These are phyloP conservation scores for Polypterus bichir DNA, from an alignment of 2,113 vertebrate genomes.

Conservation along the genomic window DNA sequence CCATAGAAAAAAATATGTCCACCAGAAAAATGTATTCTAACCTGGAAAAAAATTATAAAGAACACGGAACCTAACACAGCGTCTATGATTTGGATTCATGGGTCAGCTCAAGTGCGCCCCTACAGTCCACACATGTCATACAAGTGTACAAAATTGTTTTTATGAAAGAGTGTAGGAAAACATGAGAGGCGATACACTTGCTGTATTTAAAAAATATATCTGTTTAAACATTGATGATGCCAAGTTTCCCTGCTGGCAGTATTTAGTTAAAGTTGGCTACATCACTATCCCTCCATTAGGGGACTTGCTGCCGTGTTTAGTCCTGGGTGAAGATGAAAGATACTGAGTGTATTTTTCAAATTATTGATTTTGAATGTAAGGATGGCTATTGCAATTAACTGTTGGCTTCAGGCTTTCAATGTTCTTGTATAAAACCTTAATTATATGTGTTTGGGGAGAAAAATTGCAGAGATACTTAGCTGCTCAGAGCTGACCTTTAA, in stretches of 20 bases:
- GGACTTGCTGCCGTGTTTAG: constrained; percentile 52
- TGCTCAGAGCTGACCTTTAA: not conserved
- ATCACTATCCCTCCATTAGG: constrained; percentile 46
- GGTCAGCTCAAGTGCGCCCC: too few species aligned
- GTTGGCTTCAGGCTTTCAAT: constrained; percentile 46
- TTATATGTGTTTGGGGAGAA: constrained; percentile 22
- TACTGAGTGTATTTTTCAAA: constrained; percentile 61
- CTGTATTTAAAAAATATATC: constrained; percentile 23
- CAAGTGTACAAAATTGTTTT: too few species aligned
- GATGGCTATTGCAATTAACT: constrained; percentile 58
- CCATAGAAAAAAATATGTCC: too few species aligned
- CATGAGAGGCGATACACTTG: too few species aligned
- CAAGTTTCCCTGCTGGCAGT: constrained; percentile 43
- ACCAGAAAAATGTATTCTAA: too few species aligned
- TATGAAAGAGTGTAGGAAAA: too few species aligned
- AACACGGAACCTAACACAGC: too few species aligned
- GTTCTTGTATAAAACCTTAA: constrained; percentile 53
- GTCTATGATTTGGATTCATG: too few species aligned
- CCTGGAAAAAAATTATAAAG: too few species aligned
- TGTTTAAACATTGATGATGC: constrained; percentile 45
- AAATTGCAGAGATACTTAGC: not conserved
- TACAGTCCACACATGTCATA: too few species aligned
- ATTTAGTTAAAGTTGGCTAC: constrained; percentile 57
- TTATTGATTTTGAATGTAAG: constrained; percentile 59
- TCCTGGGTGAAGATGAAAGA: constrained; percentile 49